Conservation (phyloP, 2,888 invertebrate species). For the Noctua janthina region DNA sequence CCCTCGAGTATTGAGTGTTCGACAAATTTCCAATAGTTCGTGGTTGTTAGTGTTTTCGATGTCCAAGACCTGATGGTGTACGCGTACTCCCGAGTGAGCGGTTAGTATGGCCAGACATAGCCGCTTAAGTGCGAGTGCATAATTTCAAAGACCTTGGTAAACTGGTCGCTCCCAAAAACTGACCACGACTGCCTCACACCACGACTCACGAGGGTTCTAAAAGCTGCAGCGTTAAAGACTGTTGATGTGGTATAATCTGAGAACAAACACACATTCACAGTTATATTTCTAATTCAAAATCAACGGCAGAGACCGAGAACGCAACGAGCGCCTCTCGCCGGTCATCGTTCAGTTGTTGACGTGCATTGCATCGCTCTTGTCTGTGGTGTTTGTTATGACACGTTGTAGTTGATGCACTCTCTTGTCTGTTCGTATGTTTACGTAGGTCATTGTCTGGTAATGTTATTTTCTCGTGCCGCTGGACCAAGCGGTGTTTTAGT, state of each 20-base stretch:
- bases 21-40: constrained; percentile 1
- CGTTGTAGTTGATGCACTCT: constrained; percentile 72
- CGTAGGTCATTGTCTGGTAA: constrained; percentile 83
- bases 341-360: constrained; percentile 34
- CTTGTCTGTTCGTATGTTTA: constrained; percentile 76
- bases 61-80: not conserved
- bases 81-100: constrained; percentile 40
- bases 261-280: constrained; percentile 45
- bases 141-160: not conserved
- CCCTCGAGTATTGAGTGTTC: constrained; percentile 4
- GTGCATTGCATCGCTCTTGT: constrained; percentile 53
- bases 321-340: constrained; percentile 65
- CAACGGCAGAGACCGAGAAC: constrained; percentile 47
- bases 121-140: constrained; percentile 19
- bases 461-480: constrained; percentile 77
- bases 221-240: constrained; percentile 32
- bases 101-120: constrained; percentile 17
- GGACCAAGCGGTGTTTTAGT: constrained; percentile 78
- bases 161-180: constrained; percentile 1
- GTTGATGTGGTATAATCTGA: constrained; percentile 29
- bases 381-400: constrained; percentile 53
- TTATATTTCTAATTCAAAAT: constrained; percentile 28
- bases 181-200: not conserved
- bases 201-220: constrained; percentile 12
- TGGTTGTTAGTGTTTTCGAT: not conserved